A percentile compares a stretch with the other conserved stretches of the same genome.
These are phyloP conservation scores for Athene noctua DNA, from an alignment of 2,113 vertebrate species.

Conservation along the genomic window DNA sequence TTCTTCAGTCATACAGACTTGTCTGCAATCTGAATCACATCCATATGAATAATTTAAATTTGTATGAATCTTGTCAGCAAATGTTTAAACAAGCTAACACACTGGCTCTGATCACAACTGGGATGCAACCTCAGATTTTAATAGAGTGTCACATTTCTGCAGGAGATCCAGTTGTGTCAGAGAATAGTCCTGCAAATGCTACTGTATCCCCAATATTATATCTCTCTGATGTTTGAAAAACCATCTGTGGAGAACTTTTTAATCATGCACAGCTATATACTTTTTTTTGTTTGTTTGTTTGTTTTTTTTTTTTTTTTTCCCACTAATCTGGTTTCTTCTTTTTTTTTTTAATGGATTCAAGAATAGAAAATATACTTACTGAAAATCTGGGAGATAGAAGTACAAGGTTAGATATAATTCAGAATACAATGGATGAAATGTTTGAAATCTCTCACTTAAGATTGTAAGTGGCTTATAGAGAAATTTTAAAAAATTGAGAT, in stretches of 20 bases:
- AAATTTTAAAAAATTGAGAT: slow-evolving; percentile 16
- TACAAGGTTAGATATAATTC: slow-evolving; percentile 35
- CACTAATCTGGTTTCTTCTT: background rate
- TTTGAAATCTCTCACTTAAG: slow-evolving; percentile 22
- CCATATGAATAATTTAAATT: background rate
- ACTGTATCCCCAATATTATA: background rate
- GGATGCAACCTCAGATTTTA: background rate
- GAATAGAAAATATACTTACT: background rate
- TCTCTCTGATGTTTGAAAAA: background rate
- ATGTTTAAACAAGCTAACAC: background rate
- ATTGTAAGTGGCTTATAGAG: background rate
- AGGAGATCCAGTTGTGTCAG: background rate
- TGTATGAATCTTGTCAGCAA: background rate
- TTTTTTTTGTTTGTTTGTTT: too few species aligned
- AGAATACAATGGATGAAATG: slow-evolving; percentile 46
- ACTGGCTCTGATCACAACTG: background rate
- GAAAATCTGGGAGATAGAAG: background rate
- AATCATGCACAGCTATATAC: background rate
- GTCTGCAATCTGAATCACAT: background rate
- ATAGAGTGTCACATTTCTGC: background rate
- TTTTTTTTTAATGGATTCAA: background rate
- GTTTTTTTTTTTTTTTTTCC: background rate
- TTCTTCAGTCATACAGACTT: background rate
- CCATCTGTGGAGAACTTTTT: background rate
- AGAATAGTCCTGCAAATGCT: background rate